Evolutionary conservation across 2,888 invertebrate genomes (phyloP).

Genomic region (Endotricha flammealis): DNA sequence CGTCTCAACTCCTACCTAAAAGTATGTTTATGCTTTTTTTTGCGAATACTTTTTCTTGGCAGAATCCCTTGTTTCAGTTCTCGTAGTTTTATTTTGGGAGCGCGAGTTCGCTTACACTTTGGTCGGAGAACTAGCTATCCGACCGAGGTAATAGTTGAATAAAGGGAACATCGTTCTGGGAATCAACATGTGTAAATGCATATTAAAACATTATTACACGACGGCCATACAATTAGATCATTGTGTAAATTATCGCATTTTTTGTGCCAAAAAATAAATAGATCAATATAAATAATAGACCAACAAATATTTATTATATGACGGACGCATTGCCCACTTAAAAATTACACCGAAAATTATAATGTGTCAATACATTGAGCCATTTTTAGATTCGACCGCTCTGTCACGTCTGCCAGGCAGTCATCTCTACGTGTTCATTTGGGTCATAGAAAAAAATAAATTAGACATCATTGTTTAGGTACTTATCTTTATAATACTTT

Average conservation of each 20-base stretch:
- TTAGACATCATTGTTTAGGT: no score
- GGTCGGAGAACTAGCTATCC: conserved; percentile 21
- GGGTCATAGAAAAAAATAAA: conserved; percentile 46
- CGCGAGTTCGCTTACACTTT: conserved; percentile 40
- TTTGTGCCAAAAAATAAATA: neutral
- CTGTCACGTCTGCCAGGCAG: conserved; percentile 41
- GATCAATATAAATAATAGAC: conserved; percentile 2
- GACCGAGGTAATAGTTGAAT: no score
- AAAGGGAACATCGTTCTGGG: conserved; percentile 5
- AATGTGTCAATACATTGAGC: conserved; percentile 23
- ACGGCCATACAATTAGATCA: no score
- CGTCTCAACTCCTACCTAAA: conserved; percentile 11
- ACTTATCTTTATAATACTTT: no score
- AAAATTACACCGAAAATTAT: conserved; percentile 2
- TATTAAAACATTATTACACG: no score
- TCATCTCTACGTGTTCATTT: conserved; percentile 35
- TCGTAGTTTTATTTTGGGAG: conserved; percentile 46
- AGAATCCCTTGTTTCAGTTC: conserved; percentile 53
- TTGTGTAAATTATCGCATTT: neutral
- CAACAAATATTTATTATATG: no score
- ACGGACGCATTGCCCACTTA: neutral
- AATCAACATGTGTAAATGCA: no score
- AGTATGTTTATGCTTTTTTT: conserved; percentile 12
- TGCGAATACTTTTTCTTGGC: conserved; percentile 57
- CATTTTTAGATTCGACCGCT: conserved; percentile 32